phyloP scores from a whole-genome alignment of 2,113 vertebrate genomes.

The Tenrec ecaudatus region DNA sequence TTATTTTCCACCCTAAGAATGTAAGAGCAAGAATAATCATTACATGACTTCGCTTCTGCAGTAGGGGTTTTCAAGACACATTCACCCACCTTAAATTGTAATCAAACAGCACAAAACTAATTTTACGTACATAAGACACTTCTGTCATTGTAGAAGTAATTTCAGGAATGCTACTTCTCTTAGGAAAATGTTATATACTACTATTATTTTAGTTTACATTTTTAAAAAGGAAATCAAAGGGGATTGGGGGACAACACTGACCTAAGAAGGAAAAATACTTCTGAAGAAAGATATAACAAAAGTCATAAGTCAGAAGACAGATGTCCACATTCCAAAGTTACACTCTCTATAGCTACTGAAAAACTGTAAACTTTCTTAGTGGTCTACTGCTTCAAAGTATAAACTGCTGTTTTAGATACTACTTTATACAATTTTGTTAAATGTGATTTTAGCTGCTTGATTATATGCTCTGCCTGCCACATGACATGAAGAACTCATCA shows the following conservation, averaged over 20 bases:
- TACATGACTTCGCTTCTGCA: background rate
- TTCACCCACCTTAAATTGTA: background rate
- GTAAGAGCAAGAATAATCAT: background rate
- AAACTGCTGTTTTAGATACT: background rate
- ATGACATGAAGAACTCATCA: background rate
- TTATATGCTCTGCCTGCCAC: background rate
- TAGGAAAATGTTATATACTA: background rate
- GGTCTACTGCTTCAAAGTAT: background rate
- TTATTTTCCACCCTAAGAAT: background rate
- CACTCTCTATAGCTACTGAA: background rate
- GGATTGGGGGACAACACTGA: background rate
- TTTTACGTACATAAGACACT: background rate
- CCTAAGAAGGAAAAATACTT: background rate
- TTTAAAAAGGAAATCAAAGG: background rate
- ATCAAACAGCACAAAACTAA: background rate
- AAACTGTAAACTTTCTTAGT: background rate
- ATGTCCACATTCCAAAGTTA: background rate
- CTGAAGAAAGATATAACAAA: background rate
- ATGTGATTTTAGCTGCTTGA: background rate
- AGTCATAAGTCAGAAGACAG: background rate
- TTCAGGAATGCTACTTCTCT: background rate
- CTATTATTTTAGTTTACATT: background rate
- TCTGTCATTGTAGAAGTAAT: conserved; percentile 24
- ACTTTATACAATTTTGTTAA: background rate
- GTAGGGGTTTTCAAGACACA: conserved; percentile 9